These are phyloP conservation scores for Spodoptera littoralis DNA, from an alignment of 2,888 invertebrate genomes.

Conservation along the genomic window DNA sequence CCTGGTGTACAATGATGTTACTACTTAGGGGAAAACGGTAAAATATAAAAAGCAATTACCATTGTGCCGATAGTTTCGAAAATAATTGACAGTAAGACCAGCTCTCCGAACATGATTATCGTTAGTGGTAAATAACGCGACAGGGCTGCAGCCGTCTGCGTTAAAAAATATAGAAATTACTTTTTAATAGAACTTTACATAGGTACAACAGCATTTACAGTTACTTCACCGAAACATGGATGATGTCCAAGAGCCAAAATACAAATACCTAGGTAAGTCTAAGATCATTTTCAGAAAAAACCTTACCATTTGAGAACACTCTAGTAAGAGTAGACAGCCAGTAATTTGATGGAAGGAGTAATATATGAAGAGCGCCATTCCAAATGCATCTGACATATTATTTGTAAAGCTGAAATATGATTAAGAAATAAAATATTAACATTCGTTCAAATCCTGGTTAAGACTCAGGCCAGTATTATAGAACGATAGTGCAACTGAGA, in stretches of 20 bases:
- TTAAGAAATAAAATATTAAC: no score
- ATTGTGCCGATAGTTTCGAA: constrained; percentile 56
- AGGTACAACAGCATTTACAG: no score
- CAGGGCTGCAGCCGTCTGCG: constrained; percentile 34
- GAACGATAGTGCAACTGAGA: no score
- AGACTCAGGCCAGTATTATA: no score
- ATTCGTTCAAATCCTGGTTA: no score
- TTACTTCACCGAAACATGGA: no score
- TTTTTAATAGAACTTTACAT: not conserved
- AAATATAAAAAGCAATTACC: constrained; percentile 23
- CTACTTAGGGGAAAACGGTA: no score
- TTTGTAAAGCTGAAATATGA: constrained; percentile 48
- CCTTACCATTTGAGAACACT: constrained; percentile 62
- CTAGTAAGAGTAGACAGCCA: constrained; percentile 60
- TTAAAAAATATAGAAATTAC: not conserved
- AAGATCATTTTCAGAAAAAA: not conserved
- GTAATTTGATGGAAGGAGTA: constrained; percentile 59
- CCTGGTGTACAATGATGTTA: no score
- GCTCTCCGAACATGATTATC: constrained; percentile 54
- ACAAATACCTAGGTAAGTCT: no score
- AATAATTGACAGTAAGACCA: constrained; percentile 57
- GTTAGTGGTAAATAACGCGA: constrained; percentile 37
- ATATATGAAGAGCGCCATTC: constrained; percentile 54
- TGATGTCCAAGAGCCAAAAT: no score
- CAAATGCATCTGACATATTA: constrained; percentile 60